phyloP scores from a whole-genome alignment of 2,797 vertebrate species.

The Acanthornis magna region DNA sequence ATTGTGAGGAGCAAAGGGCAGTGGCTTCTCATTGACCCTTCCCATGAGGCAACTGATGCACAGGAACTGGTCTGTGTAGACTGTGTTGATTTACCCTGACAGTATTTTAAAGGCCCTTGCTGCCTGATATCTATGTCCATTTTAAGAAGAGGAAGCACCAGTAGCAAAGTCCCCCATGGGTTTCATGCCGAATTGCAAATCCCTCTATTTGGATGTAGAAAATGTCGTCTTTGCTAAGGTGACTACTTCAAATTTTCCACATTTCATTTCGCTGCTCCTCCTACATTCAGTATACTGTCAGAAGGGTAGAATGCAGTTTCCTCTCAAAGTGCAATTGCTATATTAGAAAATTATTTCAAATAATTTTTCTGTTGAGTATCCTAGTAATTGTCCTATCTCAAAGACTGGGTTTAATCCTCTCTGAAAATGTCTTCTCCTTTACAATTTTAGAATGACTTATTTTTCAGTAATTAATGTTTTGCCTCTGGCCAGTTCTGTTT shows the following conservation, averaged over 20 bases:
- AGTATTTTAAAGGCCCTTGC: not conserved
- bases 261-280: not conserved
- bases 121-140: not conserved
- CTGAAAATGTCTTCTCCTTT: not conserved
- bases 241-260: not conserved
- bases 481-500: not conserved
- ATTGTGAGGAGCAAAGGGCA: accelerated
- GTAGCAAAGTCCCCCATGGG: not conserved
- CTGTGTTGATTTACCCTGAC: not conserved
- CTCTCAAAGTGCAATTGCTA: not conserved
- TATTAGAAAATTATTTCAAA: not conserved
- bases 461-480: not conserved
- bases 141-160: not conserved
- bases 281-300: not conserved
- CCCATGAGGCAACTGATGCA: accelerated
- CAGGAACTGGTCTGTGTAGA: not conserved
- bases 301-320: not conserved
- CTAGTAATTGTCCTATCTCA: accelerated
- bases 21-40: not conserved
- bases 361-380: not conserved
- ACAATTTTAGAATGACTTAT: not conserved
- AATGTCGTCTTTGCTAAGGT: not conserved
- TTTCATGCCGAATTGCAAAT: not conserved
- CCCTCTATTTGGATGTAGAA: not conserved
- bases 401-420: not conserved